A percentile compares a stretch with the other conserved stretches of the same genome.
Evolutionary conservation across 2,113 vertebrate genomes (phyloP).

Genomic region (Zosterops borbonicus): DNA sequence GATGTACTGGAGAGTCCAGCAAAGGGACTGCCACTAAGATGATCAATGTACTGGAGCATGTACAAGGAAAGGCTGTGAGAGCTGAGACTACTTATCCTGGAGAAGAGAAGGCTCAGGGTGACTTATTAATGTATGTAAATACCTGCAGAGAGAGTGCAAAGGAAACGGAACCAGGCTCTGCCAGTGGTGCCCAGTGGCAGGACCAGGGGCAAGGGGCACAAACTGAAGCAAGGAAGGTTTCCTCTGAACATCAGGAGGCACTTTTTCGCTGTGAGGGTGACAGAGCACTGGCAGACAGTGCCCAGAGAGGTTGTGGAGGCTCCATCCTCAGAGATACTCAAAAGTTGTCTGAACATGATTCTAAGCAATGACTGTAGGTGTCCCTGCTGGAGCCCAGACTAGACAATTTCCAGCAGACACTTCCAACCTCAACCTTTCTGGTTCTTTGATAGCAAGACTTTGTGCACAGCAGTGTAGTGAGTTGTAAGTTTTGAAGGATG

Average conservation of each 20-base stretch:
- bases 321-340: neutral
- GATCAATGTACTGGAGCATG: accelerated
- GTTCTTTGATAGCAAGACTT: neutral
- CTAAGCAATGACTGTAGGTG: neutral
- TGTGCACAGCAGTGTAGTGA: neutral
- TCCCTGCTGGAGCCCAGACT: neutral
- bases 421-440: neutral
- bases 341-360: neutral
- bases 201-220: neutral
- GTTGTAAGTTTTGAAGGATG: neutral
- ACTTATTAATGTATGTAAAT: neutral
- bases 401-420: neutral
- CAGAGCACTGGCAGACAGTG: neutral
- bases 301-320: neutral
- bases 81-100: neutral
- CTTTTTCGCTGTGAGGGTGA: neutral
- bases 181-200: neutral
- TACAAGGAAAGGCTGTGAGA: neutral
- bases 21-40: neutral
- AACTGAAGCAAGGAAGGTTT: neutral
- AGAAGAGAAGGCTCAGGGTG: neutral
- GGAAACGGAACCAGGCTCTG: neutral
- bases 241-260: neutral
- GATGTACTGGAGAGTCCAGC: neutral
- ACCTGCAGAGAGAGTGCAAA: neutral